Conservation (phyloP, 2,113 vertebrate species). For the Rana temporaria region DNA sequence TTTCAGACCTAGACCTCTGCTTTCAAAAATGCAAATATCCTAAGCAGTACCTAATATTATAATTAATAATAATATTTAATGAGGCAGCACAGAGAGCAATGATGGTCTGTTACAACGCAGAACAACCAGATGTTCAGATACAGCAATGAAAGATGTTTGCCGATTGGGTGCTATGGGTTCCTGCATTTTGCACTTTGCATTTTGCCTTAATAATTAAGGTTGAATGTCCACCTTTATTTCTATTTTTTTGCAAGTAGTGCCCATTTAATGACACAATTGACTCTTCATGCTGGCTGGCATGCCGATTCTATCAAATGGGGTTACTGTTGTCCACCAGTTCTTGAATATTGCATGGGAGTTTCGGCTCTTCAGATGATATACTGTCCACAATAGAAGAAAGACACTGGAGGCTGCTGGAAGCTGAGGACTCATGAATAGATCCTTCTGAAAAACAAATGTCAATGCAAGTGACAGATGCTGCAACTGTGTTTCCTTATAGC, state of each 20-base stretch:
- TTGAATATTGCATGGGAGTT: slow-evolving; percentile 68
- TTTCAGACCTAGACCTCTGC: neutral
- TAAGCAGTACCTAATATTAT: neutral
- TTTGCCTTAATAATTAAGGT: neutral
- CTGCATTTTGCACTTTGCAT: too few species aligned
- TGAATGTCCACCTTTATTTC: neutral
- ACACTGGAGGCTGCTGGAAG: slow-evolving; percentile 89
- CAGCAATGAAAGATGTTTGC: neutral
- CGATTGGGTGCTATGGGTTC: too few species aligned
- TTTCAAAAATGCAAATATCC: neutral
- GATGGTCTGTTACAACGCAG: too few species aligned
- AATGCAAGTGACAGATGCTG: slow-evolving; percentile 5
- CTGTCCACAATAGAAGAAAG: slow-evolving; percentile 98
- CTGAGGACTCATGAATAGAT: slow-evolving; percentile 78
- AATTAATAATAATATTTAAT: neutral
- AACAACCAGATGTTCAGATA: neutral
- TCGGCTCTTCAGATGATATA: slow-evolving; percentile 87
- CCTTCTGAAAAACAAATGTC: slow-evolving; percentile 66
- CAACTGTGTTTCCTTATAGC: neutral
- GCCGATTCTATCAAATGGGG: neutral
- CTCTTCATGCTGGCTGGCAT: neutral
- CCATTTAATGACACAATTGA: slow-evolving; percentile 1
- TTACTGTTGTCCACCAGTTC: slow-evolving; percentile 76
- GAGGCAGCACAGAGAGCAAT: too few species aligned
- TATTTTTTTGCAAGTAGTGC: neutral